Conservation (phyloP, 2,113 vertebrate genomes). For the Copsychus sechellarum region DNA sequence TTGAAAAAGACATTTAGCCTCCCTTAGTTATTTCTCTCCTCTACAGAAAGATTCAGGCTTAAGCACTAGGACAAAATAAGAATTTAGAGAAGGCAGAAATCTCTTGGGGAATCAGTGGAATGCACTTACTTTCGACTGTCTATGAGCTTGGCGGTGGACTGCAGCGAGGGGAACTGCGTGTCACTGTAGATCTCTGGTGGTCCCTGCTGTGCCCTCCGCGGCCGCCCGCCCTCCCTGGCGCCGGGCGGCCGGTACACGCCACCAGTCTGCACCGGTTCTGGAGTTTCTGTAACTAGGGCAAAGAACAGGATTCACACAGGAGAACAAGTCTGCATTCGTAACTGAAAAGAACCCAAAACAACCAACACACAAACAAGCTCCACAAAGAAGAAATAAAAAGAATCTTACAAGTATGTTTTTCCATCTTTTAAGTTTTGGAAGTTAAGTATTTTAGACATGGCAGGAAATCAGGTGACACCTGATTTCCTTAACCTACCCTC, state of each 20-base stretch:
- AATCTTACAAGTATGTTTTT: not conserved
- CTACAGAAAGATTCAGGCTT: not conserved
- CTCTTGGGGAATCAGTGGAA: not conserved
- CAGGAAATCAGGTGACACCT: not conserved
- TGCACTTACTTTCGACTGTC: slow-evolving; percentile 92
- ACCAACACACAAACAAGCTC: too few relatives aligned
- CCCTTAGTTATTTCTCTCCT: not conserved
- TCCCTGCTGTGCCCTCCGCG: slow-evolving; percentile 82
- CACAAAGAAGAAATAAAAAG: not conserved
- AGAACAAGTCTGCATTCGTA: not conserved
- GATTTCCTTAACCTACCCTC: not conserved
- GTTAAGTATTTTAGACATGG: not conserved
- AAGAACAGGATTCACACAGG: not conserved
- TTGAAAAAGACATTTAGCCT: not conserved
- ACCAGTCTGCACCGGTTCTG: slow-evolving; percentile 82
- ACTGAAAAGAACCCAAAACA: not conserved
- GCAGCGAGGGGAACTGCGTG: slow-evolving; percentile 92
- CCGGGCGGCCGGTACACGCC: slow-evolving; percentile 96
- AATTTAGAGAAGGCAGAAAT: not conserved
- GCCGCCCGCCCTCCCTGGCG: slow-evolving; percentile 80
- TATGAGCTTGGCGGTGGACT: slow-evolving; percentile 92
- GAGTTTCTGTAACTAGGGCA: slow-evolving; percentile 75
- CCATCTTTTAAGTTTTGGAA: not conserved
- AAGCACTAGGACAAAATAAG: not conserved
- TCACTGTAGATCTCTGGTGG: slow-evolving; percentile 96